Evolutionary conservation across 2,888 invertebrate species (phyloP), one percentile per base, ranked within the genome.

Genomic region (Patella depressa): DNA sequence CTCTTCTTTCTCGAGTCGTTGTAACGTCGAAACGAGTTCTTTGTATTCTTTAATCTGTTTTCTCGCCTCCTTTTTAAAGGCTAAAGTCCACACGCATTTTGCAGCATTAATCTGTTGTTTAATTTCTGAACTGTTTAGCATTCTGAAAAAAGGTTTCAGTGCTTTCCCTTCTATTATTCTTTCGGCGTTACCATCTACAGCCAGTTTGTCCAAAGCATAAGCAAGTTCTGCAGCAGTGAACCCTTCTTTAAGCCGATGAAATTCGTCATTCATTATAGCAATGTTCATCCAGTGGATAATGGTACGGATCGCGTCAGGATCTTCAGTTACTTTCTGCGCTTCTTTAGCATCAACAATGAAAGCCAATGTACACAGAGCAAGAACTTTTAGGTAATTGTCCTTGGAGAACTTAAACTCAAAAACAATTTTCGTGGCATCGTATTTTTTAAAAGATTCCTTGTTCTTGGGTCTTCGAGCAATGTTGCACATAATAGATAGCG

Each of bases 401-500:
- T 89, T 86, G 53, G 19, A 55, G 53, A 53, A 57, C 17, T 34
- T 19, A 29, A 15, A 72, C 9, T 53, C 11, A 55, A 14, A 70
- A 19, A 19, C 11, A 77, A 80, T 82, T 80, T 89, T 89, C 83
- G 89, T 88, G 74, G 88, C 82, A 57, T 88, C 86, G 77, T 85
- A 84, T 75, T 89, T 88, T 73, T 88, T 88, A 83, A 90, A 90
- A 65, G 84, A 79, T 71, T 86, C 85, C 71, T 88, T 87, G 73
- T 88, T 86, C 34, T 86, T 88, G 7, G 89, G 87, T 53, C 85
- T 86, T 53, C 88, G 81, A 19, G 87, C 87, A 14, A 90, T 86
- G 79, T 90, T 90, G 80, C 90, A 89, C 69, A 90, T 81, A 19
- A 90, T 89, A 78, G 89, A 88, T 72, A 90, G 81, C 9, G 89